These are phyloP conservation scores for Drosophila athabasca DNA, from an alignment of 1,140 invertebrate species.

Conservation along the genomic window DNA sequence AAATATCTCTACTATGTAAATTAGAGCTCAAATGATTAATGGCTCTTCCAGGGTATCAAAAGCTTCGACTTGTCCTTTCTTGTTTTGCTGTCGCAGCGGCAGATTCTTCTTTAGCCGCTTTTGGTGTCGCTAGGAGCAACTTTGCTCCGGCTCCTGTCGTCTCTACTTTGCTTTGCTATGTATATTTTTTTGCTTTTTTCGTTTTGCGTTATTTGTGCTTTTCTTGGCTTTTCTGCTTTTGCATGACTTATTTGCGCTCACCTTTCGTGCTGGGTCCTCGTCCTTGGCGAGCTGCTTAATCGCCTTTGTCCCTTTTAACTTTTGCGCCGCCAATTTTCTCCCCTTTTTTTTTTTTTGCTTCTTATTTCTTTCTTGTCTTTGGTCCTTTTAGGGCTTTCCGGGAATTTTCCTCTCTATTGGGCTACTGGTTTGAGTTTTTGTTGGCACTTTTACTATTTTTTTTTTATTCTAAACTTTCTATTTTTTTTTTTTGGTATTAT, in stretches of 20 bases:
- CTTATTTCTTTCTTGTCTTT: no score
- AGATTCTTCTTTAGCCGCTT: neutral
- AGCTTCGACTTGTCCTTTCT: conserved; percentile 4
- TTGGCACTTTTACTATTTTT: conserved; percentile 18
- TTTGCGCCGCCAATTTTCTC: conserved; percentile 76
- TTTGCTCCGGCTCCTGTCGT: conserved; percentile 18
- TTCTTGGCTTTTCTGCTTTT: conserved; percentile 41
- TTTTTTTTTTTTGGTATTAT: conserved; percentile 29
- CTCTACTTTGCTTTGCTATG: conserved; percentile 5
- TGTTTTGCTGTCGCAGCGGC: conserved; percentile 4
- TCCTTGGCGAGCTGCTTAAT: conserved; percentile 66
- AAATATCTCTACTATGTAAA: no score
- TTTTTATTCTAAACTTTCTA: conserved; percentile 48
- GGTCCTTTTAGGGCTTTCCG: conserved; percentile 12
- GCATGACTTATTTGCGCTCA: conserved; percentile 79
- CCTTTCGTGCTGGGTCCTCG: conserved; percentile 58
- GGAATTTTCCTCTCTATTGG: conserved; percentile 42
- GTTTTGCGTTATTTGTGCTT: conserved; percentile 24
- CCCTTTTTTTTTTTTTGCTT: conserved; percentile 19
- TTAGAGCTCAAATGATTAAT: no score
- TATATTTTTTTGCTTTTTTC: conserved; percentile 26
- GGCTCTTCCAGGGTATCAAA: no score
- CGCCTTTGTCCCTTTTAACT: conserved; percentile 79
- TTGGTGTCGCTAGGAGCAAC: conserved; percentile 45
- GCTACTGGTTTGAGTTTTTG: neutral